phyloP scores from a whole-genome alignment of 2,113 vertebrate genomes.

The Cynopterus brachyotis region DNA sequence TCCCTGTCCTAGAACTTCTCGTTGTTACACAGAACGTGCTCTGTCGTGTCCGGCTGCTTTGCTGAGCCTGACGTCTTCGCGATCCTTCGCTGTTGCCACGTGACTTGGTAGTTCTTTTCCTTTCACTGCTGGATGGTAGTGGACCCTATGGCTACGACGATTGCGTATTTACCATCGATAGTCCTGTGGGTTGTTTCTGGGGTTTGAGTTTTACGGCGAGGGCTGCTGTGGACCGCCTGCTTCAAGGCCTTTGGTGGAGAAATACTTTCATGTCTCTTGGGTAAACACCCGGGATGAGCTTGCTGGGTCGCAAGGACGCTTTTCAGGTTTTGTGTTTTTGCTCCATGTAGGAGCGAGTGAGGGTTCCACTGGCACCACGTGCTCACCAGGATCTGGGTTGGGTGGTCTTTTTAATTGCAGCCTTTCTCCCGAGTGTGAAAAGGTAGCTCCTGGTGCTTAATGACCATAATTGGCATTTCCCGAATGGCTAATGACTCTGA shows the following conservation, averaged over 20 bases:
- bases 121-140: background rate
- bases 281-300: background rate
- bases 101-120: background rate
- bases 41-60: too few species aligned
- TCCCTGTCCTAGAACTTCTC: background rate
- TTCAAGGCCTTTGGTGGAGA: background rate
- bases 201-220: background rate
- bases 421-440: background rate
- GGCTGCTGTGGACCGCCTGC: background rate
- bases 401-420: background rate
- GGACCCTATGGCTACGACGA: background rate
- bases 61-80: background rate
- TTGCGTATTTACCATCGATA: background rate
- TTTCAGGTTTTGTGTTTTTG: background rate
- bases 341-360: rapidly evolving
- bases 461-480: background rate
- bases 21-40: rapidly evolving
- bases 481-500: background rate
- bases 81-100: rapidly evolving
- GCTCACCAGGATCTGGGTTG: background rate
- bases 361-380: rapidly evolving
- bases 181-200: background rate
- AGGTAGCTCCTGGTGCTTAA: background rate
- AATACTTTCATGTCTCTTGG: background rate
- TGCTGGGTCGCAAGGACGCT: background rate